phyloP scores from a whole-genome alignment of 2,797 vertebrate genomes.

The Intellagama lesueurii region DNA sequence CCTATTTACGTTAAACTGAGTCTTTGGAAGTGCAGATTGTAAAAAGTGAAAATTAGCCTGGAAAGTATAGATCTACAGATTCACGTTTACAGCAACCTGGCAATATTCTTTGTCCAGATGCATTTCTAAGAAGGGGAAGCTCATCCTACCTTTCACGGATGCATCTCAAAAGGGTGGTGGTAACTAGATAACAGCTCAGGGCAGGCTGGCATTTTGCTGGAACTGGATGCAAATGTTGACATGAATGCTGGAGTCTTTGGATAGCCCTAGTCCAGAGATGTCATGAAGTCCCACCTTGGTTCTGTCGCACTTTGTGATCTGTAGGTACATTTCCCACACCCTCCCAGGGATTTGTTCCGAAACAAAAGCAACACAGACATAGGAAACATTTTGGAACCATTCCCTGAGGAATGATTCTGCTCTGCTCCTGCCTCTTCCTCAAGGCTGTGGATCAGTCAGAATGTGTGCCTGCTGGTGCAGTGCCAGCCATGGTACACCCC shows the following conservation, averaged over 20 bases:
- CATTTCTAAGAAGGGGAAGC: not conserved
- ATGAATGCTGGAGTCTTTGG: not conserved
- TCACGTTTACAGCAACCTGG: not conserved
- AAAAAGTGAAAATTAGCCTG: not conserved
- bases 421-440: not conserved
- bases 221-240: not conserved
- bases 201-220: not conserved
- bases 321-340: not conserved
- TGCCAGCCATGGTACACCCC: rapidly evolving
- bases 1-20: not conserved
- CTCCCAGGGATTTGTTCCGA: not conserved
- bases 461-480: not conserved
- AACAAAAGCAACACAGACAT: not conserved
- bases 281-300: not conserved
- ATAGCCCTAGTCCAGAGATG: not conserved
- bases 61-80: not conserved
- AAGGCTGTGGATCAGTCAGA: not conserved
- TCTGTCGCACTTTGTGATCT: not conserved
- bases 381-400: not conserved
- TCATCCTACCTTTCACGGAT: not conserved
- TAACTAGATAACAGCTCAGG: not conserved
- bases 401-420: not conserved
- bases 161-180: not conserved
- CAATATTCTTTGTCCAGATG: not conserved
- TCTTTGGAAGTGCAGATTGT: not conserved